Conservation (phyloP, 1,140 invertebrate species). For the Berghia stephanieae region DNA sequence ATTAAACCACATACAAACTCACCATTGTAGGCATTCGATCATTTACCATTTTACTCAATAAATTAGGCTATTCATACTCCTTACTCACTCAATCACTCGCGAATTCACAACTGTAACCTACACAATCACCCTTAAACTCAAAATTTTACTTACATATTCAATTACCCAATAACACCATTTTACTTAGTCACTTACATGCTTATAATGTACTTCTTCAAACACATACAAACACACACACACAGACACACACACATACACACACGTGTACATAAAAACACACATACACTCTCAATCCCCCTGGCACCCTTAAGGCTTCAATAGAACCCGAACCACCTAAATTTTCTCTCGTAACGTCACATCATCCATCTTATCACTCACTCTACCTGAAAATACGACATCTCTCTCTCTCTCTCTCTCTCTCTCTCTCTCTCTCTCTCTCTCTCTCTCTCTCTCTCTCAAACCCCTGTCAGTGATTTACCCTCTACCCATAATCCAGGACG, state of each 20-base stretch:
- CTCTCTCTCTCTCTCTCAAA: constrained; percentile 23
- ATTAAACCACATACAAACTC: no score
- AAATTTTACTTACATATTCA: no score
- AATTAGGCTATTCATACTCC: no score
- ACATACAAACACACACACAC: background rate
- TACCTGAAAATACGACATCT: background rate
- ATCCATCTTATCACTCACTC: background rate
- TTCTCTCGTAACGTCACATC: no score
- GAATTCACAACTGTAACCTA: no score
- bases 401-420: background rate
- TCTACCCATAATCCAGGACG: no score
- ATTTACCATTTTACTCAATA: no score
- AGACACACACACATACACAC: background rate
- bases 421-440: background rate
- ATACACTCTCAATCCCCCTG: background rate
- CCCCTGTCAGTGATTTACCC: background rate
- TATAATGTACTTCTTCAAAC: background rate
- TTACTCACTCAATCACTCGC: no score
- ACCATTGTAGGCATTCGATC: no score
- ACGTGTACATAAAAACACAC: background rate
- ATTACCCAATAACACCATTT: no score
- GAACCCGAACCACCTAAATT: background rate
- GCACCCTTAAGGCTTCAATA: no score
- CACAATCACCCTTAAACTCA: no score
- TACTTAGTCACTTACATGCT: background rate